Evolutionary conservation across 2,888 invertebrate genomes (phyloP).

Genomic region (Yponomeuta evonymella): DNA sequence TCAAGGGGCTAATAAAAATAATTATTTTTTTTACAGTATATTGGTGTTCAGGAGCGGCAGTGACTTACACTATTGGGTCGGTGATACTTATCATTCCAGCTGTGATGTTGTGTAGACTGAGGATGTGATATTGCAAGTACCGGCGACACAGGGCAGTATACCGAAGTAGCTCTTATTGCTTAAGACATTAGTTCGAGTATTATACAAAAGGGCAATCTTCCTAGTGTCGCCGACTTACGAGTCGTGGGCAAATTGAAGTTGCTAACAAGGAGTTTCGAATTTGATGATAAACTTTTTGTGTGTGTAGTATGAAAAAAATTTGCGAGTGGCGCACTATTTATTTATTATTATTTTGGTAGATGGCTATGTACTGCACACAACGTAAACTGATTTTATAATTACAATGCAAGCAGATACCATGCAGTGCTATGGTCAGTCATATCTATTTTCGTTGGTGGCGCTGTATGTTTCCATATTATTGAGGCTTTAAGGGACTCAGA

Average conservation of each 20-base stretch:
- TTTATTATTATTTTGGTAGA: not conserved
- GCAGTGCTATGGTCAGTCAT: too few relatives aligned
- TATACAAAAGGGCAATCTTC: not conserved
- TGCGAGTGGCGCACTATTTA: not conserved
- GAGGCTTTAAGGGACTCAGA: too few relatives aligned
- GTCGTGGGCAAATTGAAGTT: not conserved
- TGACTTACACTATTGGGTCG: constrained; percentile 89
- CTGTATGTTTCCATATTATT: too few relatives aligned
- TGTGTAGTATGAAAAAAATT: too few relatives aligned
- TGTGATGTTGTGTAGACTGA: constrained; percentile 75
- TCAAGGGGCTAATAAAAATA: too few relatives aligned
- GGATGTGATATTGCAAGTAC: not conserved
- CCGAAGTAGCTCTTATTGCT: not conserved
- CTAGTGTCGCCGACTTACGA: not conserved
- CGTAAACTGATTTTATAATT: too few relatives aligned
- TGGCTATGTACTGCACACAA: too few relatives aligned
- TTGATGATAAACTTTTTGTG: too few relatives aligned
- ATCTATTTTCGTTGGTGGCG: too few relatives aligned
- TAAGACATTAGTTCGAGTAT: not conserved
- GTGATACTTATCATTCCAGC: constrained; percentile 85
- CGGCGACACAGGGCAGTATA: not conserved
- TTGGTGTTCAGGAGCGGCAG: constrained; percentile 91
- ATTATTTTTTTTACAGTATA: constrained; percentile 77
- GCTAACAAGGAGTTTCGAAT: not conserved
- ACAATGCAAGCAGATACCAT: too few relatives aligned